Conservation (phyloP, 2,113 vertebrate species). For the Protobothrops flavoviridis region DNA sequence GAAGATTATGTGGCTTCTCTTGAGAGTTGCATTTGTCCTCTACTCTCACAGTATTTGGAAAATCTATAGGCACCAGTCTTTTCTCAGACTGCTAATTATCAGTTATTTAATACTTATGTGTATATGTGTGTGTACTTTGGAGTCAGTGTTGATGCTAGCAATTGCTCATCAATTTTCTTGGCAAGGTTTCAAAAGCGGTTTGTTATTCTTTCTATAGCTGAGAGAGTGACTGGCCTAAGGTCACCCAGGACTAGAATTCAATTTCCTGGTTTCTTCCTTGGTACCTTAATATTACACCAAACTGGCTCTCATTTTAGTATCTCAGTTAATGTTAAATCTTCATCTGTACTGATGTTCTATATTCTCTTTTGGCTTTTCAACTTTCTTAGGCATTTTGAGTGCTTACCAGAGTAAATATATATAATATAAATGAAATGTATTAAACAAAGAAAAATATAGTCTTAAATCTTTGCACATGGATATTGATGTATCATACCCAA, state of each 20-base stretch:
- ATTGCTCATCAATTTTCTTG: neutral
- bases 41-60: neutral
- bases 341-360: neutral
- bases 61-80: neutral
- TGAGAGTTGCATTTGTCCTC: neutral
- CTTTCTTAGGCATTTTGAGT: neutral
- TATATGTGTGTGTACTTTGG: neutral
- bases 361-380: neutral
- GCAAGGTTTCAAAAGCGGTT: neutral
- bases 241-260: neutral
- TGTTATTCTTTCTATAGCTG: neutral
- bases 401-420: neutral
- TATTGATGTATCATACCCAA: neutral
- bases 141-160: neutral
- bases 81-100: neutral
- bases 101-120: neutral
- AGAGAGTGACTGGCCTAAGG: neutral
- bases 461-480: neutral
- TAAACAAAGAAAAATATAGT: neutral
- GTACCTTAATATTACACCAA: neutral
- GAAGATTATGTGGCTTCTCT: neutral
- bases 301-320: neutral
- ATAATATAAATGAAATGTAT: neutral
- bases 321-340: neutral
- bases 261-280: neutral